Conservation (phyloP, 2,113 vertebrate species). For the Pogona vitticeps region DNA sequence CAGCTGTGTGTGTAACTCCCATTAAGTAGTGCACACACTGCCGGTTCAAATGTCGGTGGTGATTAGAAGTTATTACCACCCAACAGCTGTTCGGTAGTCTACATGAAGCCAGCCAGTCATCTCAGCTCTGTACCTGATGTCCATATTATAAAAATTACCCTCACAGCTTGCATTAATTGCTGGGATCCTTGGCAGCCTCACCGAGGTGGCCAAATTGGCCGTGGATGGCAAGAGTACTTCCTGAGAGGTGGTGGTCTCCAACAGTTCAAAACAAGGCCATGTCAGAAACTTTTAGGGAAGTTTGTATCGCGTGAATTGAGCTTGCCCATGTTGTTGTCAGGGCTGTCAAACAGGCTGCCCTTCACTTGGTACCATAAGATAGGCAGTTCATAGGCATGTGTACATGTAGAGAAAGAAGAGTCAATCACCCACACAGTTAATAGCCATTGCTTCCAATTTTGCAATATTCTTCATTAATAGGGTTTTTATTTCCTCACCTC, state of each 20-base stretch:
- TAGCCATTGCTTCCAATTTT: background rate
- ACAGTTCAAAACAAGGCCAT: conserved; percentile 12
- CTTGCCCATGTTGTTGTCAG: conserved; percentile 28
- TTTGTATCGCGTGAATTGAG: fast-evolving
- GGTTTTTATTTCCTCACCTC: conserved; percentile 63
- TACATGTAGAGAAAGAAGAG: background rate
- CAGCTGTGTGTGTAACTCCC: conserved; percentile 28
- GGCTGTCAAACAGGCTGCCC: background rate
- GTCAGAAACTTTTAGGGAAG: conserved; percentile 6
- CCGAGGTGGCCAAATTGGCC: conserved; percentile 7
- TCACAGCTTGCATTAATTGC: conserved; percentile 2
- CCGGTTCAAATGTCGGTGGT: conserved; percentile 41
- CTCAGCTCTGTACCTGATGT: background rate
- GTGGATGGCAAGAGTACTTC: background rate
- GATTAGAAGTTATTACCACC: conserved; percentile 25
- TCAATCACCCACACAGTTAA: background rate
- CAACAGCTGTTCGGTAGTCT: background rate
- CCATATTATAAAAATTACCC: background rate
- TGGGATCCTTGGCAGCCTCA: background rate
- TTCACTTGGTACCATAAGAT: conserved; percentile 30
- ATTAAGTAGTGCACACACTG: conserved; percentile 21
- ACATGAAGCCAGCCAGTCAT: background rate
- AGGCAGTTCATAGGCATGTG: background rate
- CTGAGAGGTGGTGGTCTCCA: background rate
- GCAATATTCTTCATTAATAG: conserved; percentile 50